Percentiles rank a stretch among this genome's conserved stretches.
Conservation (phyloP, 2,888 invertebrate genomes). For the Apamea sordens region DNA sequence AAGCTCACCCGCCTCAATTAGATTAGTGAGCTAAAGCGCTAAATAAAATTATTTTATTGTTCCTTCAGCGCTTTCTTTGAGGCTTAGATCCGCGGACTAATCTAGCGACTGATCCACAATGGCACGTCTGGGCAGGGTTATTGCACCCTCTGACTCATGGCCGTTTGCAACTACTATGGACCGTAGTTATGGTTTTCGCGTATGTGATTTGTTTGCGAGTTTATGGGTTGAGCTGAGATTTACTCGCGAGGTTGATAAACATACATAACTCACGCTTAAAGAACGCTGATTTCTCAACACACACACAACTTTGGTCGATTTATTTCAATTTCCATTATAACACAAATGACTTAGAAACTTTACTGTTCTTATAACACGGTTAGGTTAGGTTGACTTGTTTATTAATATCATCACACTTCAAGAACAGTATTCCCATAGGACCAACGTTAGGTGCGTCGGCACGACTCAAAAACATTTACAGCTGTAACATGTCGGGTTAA, state of each 20-base stretch:
- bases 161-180: slow-evolving; percentile 58
- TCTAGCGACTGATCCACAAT: slow-evolving; percentile 70
- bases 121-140: slow-evolving; percentile 79
- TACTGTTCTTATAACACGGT: neutral
- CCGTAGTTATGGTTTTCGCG: slow-evolving; percentile 42
- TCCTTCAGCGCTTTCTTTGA: slow-evolving; percentile 47
- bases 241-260: slow-evolving; percentile 17
- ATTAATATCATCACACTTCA: slow-evolving; percentile 1
- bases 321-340: neutral
- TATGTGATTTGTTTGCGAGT: slow-evolving; percentile 58
- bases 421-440: neutral
- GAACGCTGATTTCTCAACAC: neutral
- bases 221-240: slow-evolving; percentile 40
- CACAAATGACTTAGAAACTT: neutral
- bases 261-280: slow-evolving; percentile 29
- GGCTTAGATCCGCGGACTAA: slow-evolving; percentile 58
- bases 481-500: slow-evolving; percentile 2
- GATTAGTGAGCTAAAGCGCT: slow-evolving; percentile 51
- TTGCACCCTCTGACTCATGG: slow-evolving; percentile 80
- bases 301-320: neutral
- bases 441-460: slow-evolving; percentile 15
- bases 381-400: neutral
- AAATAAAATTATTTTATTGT: slow-evolving; percentile 57
- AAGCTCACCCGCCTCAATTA: slow-evolving; percentile 50
- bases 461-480: slow-evolving; percentile 14